These are phyloP conservation scores for Girardinus metallicus DNA, from an alignment of 2,797 vertebrate genomes.

Conservation along the genomic window DNA sequence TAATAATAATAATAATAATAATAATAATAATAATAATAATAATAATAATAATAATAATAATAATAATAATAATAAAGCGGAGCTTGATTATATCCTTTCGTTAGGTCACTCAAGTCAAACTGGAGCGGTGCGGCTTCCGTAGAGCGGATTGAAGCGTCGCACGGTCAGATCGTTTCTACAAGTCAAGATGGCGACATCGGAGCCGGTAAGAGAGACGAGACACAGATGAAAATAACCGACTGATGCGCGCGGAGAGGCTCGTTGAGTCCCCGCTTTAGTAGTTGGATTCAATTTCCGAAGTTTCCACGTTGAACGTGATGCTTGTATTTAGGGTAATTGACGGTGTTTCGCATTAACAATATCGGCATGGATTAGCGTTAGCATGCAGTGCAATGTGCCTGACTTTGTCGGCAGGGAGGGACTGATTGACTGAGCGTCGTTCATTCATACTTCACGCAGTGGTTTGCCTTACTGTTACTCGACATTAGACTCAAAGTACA, in stretches of 20 bases:
- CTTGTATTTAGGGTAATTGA: background rate
- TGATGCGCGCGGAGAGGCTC: background rate
- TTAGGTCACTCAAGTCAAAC: background rate
- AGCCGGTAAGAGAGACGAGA: constrained; percentile 82
- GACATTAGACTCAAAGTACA: background rate
- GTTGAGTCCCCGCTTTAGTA: background rate
- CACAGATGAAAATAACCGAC: constrained; percentile 22
- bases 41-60: too few relatives aligned
- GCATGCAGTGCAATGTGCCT: constrained; percentile 64
- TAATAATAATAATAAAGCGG: too few relatives aligned
- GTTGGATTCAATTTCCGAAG: background rate
- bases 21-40: too few relatives aligned
- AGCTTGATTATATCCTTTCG: background rate
- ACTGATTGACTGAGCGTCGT: constrained; percentile 53
- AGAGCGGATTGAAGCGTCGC: constrained; percentile 62
- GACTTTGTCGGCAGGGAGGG: constrained; percentile 76
- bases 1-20: too few relatives aligned
- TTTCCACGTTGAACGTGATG: background rate
- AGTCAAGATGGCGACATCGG: constrained; percentile 89
- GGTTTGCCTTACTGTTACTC: constrained; percentile 11
- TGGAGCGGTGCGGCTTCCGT: constrained; percentile 62
- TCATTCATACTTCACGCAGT: constrained; percentile 60
- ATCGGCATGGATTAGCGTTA: constrained; percentile 70
- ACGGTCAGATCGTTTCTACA: constrained; percentile 73
- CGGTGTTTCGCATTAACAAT: constrained; percentile 2